Percentiles rank a stretch among this genome's conserved stretches.
These are phyloP conservation scores for Agonopterix heracliana DNA, from an alignment of 2,888 invertebrate genomes.

Conservation along the genomic window DNA sequence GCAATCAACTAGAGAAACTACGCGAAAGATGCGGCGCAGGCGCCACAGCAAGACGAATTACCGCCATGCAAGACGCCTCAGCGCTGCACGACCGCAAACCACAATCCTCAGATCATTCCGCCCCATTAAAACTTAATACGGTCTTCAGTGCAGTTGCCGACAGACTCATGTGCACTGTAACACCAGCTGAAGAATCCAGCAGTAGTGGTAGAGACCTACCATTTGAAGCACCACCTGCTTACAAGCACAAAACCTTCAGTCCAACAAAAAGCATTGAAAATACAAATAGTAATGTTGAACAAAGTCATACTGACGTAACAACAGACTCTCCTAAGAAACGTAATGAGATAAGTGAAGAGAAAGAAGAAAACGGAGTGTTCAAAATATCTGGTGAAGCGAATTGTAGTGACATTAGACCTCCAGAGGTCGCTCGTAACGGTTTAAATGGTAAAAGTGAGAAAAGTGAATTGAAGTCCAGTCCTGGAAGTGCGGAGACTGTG, in stretches of 20 bases:
- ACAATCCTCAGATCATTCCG: conserved; percentile 58
- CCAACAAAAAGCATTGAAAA: conserved; percentile 59
- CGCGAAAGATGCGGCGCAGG: conserved; percentile 87
- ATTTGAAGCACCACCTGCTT: conserved; percentile 65
- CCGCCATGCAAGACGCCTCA: conserved; percentile 89
- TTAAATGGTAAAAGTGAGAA: conserved; percentile 47
- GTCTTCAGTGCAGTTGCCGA: conserved; percentile 73
- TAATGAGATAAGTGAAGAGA: conserved; percentile 43
- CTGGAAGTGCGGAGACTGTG: conserved; percentile 53
- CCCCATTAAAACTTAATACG: conserved; percentile 67
- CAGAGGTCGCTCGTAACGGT: conserved; percentile 54
- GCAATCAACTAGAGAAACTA: conserved; percentile 86
- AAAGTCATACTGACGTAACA: conserved; percentile 60
- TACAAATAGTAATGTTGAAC: conserved; percentile 50
- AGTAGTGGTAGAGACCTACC: conserved; percentile 67
- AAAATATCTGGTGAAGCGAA: conserved; percentile 67
- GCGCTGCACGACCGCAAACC: conserved; percentile 73
- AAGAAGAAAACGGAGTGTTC: conserved; percentile 62
- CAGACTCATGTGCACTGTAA: conserved; percentile 68
- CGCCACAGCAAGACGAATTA: conserved; percentile 82
- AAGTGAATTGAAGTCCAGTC: conserved; percentile 54
- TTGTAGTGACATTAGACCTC: conserved; percentile 61
- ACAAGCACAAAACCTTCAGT: conserved; percentile 68
- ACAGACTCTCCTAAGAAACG: conserved; percentile 60
- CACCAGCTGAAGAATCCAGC: conserved; percentile 68